A percentile compares a stretch with the other conserved stretches of the same genome.
Evolutionary conservation across 2,888 invertebrate genomes (phyloP).

Genomic region (Platerodrilus igneus): DNA sequence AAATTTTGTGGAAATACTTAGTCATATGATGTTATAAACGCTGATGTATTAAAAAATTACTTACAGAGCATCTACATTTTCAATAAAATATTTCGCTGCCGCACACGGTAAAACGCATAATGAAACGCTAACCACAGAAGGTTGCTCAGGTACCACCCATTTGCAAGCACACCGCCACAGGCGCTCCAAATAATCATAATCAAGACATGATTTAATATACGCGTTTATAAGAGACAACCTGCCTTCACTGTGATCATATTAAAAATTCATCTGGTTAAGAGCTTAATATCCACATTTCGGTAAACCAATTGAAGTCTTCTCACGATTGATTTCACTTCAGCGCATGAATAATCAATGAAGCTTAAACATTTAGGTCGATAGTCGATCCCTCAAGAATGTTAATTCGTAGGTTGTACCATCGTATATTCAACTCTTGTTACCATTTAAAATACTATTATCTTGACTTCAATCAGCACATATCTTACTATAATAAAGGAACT

Average conservation of each 20-base stretch:
- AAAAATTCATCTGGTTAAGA: constrained; percentile 8
- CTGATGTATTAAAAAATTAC: constrained; percentile 20
- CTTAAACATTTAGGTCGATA: too few relatives aligned
- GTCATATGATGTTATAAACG: too few relatives aligned
- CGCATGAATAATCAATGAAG: too few relatives aligned
- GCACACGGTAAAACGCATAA: constrained; percentile 25
- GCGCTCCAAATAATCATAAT: constrained; percentile 22
- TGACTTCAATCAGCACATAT: too few relatives aligned
- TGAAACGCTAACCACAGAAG: constrained; percentile 28
- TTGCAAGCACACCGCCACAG: constrained; percentile 26
- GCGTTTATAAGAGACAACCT: constrained; percentile 11
- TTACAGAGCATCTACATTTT: constrained; percentile 13
- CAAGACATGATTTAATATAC: constrained; percentile 22
- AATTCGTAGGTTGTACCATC: too few relatives aligned
- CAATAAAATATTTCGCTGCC: constrained; percentile 16
- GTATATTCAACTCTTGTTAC: too few relatives aligned
- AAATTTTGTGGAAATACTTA: too few relatives aligned
- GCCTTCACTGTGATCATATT: constrained; percentile 12
- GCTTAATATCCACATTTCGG: constrained; percentile 9
- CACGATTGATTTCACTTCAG: too few relatives aligned
- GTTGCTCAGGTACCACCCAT: constrained; percentile 27
- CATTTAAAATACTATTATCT: too few relatives aligned
- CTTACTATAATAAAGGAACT: too few relatives aligned
- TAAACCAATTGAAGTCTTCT: constrained; percentile 4
- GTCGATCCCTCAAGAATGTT: too few relatives aligned